Conservation (phyloP, 2,797 vertebrate species). For the Poecilia wingei region DNA sequence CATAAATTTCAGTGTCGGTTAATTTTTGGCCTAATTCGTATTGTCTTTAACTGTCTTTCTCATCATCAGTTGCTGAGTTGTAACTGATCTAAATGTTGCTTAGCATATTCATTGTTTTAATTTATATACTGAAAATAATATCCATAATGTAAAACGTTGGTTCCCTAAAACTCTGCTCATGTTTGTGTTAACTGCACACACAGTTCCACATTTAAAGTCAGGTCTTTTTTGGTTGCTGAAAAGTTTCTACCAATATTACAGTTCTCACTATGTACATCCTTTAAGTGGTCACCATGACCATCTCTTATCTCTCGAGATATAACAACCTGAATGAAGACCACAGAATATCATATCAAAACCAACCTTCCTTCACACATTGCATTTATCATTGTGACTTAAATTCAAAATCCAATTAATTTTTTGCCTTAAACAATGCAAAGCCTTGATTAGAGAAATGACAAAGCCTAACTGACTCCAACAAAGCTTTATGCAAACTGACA, state of each 20-base stretch:
- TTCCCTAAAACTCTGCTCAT: not conserved
- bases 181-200: not conserved
- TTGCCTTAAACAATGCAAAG: not conserved
- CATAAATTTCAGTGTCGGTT: too few species aligned
- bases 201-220: not conserved
- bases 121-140: too few species aligned
- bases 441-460: not conserved
- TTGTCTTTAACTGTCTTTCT: too few species aligned
- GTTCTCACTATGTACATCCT: not conserved
- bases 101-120: too few species aligned
- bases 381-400: not conserved
- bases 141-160: not conserved
- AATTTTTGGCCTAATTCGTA: too few species aligned
- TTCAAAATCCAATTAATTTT: not conserved
- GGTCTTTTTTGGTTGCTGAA: not conserved
- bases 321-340: not conserved
- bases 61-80: too few species aligned
- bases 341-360: not conserved
- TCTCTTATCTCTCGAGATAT: not conserved
- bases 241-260: not conserved
- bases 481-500: slow-evolving; percentile 10
- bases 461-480: slow-evolving; percentile 3
- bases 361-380: not conserved
- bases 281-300: not conserved
- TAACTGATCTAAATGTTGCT: too few species aligned